phyloP scores from a whole-genome alignment of 2,888 invertebrate species.

The Ochropleura leucogaster region DNA sequence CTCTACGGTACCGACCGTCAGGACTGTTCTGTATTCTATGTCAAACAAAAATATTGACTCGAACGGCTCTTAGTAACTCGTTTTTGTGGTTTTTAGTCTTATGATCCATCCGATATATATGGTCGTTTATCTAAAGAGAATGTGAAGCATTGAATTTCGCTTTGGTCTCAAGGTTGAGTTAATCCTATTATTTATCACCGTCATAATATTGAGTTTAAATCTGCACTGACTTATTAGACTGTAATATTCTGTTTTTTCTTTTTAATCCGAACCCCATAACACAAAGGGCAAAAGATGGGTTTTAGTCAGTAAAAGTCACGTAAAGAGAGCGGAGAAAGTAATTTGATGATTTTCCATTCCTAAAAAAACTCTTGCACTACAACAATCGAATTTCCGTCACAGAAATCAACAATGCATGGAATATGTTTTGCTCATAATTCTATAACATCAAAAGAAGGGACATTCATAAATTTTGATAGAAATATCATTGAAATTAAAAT shows the following conservation, averaged over 20 bases:
- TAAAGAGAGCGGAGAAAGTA: too few relatives aligned
- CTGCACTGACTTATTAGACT: neutral
- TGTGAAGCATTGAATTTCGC: neutral
- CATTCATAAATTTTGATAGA: conserved; percentile 11
- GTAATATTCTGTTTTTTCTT: neutral
- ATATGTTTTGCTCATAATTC: conserved; percentile 32
- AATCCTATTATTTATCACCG: neutral
- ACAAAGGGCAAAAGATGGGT: too few relatives aligned
- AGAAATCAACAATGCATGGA: conserved; percentile 53
- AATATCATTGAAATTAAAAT: neutral
- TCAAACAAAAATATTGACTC: conserved; percentile 25
- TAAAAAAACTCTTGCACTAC: conserved; percentile 15
- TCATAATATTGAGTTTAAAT: too few relatives aligned
- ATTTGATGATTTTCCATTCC: too few relatives aligned
- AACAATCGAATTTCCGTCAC: conserved; percentile 56
- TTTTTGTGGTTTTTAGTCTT: neutral
- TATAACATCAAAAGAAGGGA: conserved; percentile 7
- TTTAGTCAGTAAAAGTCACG: too few relatives aligned
- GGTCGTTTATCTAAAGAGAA: neutral
- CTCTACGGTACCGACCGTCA: neutral
- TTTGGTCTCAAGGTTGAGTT: neutral
- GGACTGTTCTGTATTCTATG: conserved; percentile 10
- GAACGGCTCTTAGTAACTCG: neutral
- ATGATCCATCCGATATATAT: too few relatives aligned
- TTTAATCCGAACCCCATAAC: too few relatives aligned